A percentile compares a stretch with the other conserved stretches of the same genome.
Conservation (phyloP, 2,113 vertebrate genomes). For the Ictalurus punctatus region DNA sequence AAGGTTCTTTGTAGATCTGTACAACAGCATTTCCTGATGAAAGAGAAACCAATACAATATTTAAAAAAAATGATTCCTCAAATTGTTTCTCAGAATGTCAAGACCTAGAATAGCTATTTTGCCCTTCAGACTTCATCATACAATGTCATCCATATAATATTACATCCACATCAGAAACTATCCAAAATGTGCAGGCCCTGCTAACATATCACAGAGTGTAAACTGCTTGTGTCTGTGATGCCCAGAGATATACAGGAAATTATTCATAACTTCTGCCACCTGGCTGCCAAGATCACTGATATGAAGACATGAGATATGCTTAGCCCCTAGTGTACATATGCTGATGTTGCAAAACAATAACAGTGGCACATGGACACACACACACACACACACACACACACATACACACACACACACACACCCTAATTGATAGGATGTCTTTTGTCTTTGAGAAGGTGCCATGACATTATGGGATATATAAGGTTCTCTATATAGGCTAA, state of each 20-base stretch:
- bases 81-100: neutral
- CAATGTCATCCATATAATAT: neutral
- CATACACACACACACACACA: too few species aligned
- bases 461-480: neutral
- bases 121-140: neutral
- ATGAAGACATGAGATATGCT: neutral
- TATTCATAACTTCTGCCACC: neutral
- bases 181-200: neutral
- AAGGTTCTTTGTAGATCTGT: neutral
- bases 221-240: neutral
- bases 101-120: neutral
- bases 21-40: neutral
- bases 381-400: neutral
- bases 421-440: neutral
- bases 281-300: neutral
- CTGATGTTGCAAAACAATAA: neutral
- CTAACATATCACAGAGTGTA: neutral
- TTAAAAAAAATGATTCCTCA: neutral
- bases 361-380: neutral
- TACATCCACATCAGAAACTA: neutral
- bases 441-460: neutral
- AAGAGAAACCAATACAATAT: neutral
- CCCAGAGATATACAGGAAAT: neutral
- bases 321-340: slow-evolving; percentile 3
- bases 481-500: neutral